Conservation (phyloP, 2,113 vertebrate species). For the Stercorarius parasiticus region DNA sequence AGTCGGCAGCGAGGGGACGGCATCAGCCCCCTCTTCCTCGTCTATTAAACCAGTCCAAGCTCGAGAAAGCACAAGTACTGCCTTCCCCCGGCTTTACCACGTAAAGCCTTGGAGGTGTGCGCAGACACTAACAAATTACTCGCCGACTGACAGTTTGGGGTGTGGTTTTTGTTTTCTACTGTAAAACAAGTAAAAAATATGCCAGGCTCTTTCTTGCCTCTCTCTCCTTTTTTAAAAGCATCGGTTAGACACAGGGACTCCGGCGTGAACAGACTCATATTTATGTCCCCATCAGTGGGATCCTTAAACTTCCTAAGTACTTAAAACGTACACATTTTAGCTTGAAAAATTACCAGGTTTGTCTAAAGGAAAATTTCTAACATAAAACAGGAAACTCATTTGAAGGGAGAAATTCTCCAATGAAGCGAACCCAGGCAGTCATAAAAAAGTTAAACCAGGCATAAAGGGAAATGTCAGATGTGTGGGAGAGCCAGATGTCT, state of each 20-base stretch:
- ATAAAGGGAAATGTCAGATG: conserved; percentile 75
- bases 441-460: conserved; percentile 74
- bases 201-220: background rate
- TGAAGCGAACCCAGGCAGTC: conserved; percentile 69
- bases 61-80: accelerated
- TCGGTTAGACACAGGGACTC: conserved; percentile 28
- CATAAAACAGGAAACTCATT: conserved; percentile 67
- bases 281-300: conserved; percentile 31
- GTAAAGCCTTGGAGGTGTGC: background rate
- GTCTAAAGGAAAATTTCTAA: conserved; percentile 67
- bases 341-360: conserved; percentile 72
- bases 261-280: conserved; percentile 42
- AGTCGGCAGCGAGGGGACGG: background rate
- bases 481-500: conserved; percentile 73
- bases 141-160: background rate
- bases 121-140: conserved; percentile 21
- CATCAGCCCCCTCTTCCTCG: background rate
- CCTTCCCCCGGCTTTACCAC: background rate
- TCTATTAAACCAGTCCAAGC: accelerated
- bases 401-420: conserved; percentile 67
- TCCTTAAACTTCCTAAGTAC: conserved; percentile 63
- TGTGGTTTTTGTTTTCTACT: background rate
- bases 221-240: background rate
- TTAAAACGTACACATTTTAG: conserved; percentile 60
- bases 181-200: conserved; percentile 44